phyloP scores from a whole-genome alignment of 2,797 vertebrate genomes.

The Peromyscus eremicus region DNA sequence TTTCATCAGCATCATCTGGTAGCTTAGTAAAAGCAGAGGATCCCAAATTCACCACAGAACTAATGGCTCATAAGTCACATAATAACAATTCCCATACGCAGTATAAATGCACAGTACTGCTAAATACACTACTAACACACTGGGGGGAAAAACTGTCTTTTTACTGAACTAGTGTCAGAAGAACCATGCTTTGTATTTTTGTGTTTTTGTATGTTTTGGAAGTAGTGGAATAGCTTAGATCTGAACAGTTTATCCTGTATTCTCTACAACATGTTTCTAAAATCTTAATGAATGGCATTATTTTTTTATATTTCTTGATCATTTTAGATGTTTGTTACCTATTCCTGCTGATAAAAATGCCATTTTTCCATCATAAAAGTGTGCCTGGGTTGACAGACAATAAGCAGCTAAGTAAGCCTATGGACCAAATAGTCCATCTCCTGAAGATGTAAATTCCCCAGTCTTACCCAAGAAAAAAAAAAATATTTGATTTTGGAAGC shows the following conservation, averaged over 20 bases:
- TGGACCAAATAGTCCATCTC: not conserved
- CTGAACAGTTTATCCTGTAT: not conserved
- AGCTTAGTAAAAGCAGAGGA: constrained; percentile 2
- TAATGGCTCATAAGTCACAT: not conserved
- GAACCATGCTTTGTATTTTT: not conserved
- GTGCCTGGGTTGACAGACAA: not conserved
- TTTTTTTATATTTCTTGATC: constrained; percentile 41
- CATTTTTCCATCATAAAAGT: not conserved
- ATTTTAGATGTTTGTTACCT: not conserved
- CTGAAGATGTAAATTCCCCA: not conserved
- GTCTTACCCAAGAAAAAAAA: not conserved
- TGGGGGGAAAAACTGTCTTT: not conserved
- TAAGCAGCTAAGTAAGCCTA: not conserved
- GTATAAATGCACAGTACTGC: not conserved
- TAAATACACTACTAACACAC: not conserved
- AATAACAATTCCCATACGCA: not conserved
- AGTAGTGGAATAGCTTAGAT: not conserved
- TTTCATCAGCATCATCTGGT: not conserved
- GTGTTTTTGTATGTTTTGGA: not conserved
- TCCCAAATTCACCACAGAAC: not conserved
- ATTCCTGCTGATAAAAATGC: not conserved
- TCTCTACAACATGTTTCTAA: constrained; percentile 28
- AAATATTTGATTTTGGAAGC: not conserved
- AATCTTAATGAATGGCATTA: not conserved
- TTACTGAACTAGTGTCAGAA: not conserved